Percentiles rank a stretch among this genome's conserved stretches.
phyloP scores from a whole-genome alignment of 2,888 invertebrate genomes.

The Amblyjoppa fuscipennis region DNA sequence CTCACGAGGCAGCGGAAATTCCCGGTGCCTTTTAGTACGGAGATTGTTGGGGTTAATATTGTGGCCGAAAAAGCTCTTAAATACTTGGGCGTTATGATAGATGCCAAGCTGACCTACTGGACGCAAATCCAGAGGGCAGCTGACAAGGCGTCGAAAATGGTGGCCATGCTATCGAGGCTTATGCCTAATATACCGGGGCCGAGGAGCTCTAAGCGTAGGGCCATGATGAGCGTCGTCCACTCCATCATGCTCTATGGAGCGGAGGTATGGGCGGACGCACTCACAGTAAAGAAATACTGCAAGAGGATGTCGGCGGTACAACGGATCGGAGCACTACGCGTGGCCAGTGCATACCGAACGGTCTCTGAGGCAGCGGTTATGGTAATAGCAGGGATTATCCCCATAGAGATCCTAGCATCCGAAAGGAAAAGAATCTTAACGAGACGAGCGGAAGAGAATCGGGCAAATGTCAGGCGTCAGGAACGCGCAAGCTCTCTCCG shows the following conservation, averaged over 20 bases:
- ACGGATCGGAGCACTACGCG: not conserved
- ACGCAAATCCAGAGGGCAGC: not conserved
- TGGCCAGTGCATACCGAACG: slow-evolving; percentile 12
- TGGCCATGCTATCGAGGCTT: slow-evolving; percentile 14
- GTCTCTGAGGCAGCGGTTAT: slow-evolving; percentile 6
- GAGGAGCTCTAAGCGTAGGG: not conserved
- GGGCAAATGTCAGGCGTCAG: too few relatives aligned
- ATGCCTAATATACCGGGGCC: slow-evolving; percentile 39
- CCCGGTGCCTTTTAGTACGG: too few relatives aligned
- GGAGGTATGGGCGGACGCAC: not conserved
- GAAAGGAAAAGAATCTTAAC: not conserved
- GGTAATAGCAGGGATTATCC: slow-evolving; percentile 13
- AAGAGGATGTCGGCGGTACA: not conserved
- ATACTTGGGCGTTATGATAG: slow-evolving; percentile 12
- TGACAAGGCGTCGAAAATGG: slow-evolving; percentile 7
- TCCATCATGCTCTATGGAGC: not conserved
- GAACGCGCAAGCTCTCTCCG: too few relatives aligned
- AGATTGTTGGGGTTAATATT: not conserved
- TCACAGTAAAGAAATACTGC: not conserved
- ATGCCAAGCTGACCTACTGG: slow-evolving; percentile 28
- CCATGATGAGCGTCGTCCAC: too few relatives aligned
- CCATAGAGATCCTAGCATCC: not conserved
- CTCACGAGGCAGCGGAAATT: not conserved
- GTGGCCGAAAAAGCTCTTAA: not conserved
- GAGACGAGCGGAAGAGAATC: too few relatives aligned